Percentiles rank a stretch among this genome's conserved stretches.
These are phyloP conservation scores for Molanna angustata DNA, from an alignment of 2,888 invertebrate genomes.

Conservation along the genomic window DNA sequence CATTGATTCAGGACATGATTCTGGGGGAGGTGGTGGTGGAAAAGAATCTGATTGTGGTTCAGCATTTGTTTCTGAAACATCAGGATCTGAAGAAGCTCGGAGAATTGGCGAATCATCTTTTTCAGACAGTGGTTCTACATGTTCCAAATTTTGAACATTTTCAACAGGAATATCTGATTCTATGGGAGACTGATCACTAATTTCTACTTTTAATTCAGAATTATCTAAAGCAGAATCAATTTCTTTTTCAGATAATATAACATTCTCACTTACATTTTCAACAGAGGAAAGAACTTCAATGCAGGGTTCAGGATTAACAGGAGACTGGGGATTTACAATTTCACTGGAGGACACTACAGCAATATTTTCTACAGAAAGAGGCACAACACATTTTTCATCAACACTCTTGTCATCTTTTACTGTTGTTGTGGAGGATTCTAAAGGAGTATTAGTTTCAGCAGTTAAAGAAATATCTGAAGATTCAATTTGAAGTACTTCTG, in stretches of 20 bases:
- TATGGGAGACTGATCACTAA: not conserved
- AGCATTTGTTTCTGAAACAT: slow-evolving; percentile 23
- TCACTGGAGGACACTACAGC: slow-evolving; percentile 32
- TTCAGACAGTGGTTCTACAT: not conserved
- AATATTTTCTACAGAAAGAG: slow-evolving; percentile 26
- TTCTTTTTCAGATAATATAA: not conserved
- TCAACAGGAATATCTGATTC: too few relatives aligned
- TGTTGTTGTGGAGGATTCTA: slow-evolving; percentile 4
- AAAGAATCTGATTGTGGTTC: slow-evolving; percentile 30
- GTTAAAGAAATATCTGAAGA: slow-evolving; percentile 6
- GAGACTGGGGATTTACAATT: slow-evolving; percentile 9
- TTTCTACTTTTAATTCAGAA: not conserved
- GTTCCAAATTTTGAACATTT: not conserved
- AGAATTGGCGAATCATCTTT: slow-evolving; percentile 24
- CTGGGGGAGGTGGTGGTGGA: slow-evolving; percentile 30
- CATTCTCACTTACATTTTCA: not conserved
- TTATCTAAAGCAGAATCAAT: not conserved
- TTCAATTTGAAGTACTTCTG: slow-evolving; percentile 6
- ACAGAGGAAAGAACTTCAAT: slow-evolving; percentile 8
- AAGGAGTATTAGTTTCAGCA: slow-evolving; percentile 16
- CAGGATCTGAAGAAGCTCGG: slow-evolving; percentile 24
- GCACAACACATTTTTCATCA: slow-evolving; percentile 9
- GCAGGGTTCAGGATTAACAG: slow-evolving; percentile 2
- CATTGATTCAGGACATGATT: slow-evolving; percentile 30
- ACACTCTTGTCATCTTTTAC: slow-evolving; percentile 6